These are phyloP conservation scores for Lanius ludovicianus DNA, from an alignment of 2,113 vertebrate genomes.

Conservation along the genomic window DNA sequence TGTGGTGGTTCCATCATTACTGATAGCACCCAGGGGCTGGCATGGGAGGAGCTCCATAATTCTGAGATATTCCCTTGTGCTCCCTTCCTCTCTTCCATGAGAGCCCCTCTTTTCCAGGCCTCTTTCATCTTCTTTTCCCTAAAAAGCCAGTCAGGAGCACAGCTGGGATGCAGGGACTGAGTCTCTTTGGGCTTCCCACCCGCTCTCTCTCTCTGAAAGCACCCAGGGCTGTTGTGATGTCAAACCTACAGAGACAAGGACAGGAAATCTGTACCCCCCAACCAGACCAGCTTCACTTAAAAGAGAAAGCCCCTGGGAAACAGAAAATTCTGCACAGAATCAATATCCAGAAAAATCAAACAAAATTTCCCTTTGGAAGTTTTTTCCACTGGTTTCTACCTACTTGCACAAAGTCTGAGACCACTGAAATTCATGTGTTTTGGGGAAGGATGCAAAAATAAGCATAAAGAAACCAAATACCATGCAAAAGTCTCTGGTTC, in stretches of 20 bases:
- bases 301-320: background rate
- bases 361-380: background rate
- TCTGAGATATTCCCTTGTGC: background rate
- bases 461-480: background rate
- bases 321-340: background rate
- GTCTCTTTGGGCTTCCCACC: background rate
- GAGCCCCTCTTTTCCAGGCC: fast-evolving
- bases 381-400: background rate
- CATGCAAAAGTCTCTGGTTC: background rate
- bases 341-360: background rate
- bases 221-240: background rate
- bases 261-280: background rate
- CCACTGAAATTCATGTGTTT: background rate
- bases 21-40: background rate
- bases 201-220: background rate
- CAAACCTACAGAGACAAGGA: background rate
- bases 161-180: background rate
- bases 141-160: background rate
- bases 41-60: background rate
- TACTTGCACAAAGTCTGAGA: background rate
- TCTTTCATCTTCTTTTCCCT: background rate
- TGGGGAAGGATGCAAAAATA: background rate
- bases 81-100: background rate
- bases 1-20: no score
- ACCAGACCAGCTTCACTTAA: background rate